Evolutionary conservation across 2,797 vertebrate genomes (phyloP), one percentile per base, ranked within the genome.

Genomic region (Sebastiscus tertius): DNA sequence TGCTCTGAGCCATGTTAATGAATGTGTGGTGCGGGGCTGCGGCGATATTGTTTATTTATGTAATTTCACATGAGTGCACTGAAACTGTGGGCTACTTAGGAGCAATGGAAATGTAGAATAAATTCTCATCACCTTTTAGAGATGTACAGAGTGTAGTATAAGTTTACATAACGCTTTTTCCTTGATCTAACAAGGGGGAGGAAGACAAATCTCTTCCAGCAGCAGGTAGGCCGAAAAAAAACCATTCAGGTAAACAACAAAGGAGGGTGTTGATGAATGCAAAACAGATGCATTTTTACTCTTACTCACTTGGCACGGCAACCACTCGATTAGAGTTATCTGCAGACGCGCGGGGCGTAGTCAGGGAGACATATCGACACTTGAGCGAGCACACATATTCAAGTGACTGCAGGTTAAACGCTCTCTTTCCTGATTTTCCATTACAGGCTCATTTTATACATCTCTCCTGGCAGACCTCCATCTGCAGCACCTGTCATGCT

Each of bases 1-100:
- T 31, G 71, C 82, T 80, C 22, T 3, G 5, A 80, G 88, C 60
- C 76, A 75, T 84, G 83, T 82, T 87, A 88, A 88, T 85, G 62
- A 83, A 67, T 73, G 58, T 74, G 72, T 79, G 78, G 61, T 63
- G 39, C 82, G 80, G 80, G 80, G 75, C 31, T 66, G n/a, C 14
- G 7, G 67, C 22, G 34, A 75, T 80, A 39, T 52, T 70, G 54
- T 81, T 83, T 80, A 84, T 79, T 80, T 69, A 64, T 71, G 29
- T 70, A 49, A 59, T 78, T 78, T 60, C 39, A 56, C 5, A 31
- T 22, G 49, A 79, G 72, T 8, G 20, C 16, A 34, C 34, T 69
- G 59, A 42, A 74, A 66, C n/a, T 8, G 10, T n/a, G 24, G 10
- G 11, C 66, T 60, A 20, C 67, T 80, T 34, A 65, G 58, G 27